A percentile compares a stretch with the other conserved stretches of the same genome.
These are phyloP conservation scores for Eugnorisma glareosa DNA, from an alignment of 2,888 invertebrate species.

Conservation along the genomic window DNA sequence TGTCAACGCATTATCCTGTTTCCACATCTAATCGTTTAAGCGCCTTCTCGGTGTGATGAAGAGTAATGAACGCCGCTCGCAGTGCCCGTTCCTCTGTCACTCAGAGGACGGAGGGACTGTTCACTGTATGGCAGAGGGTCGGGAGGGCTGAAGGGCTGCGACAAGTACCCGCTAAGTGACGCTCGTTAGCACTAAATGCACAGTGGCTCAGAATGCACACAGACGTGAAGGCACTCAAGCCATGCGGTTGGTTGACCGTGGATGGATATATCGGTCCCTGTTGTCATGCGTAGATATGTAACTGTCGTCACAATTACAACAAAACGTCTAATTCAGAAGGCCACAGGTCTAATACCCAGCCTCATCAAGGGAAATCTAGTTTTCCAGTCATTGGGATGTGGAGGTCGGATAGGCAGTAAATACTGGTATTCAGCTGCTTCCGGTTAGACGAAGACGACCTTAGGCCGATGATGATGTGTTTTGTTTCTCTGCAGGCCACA, in stretches of 20 bases:
- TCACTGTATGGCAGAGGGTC: slow-evolving; percentile 19
- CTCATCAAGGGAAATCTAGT: background rate
- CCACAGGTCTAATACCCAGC: background rate
- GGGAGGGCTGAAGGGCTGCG: background rate
- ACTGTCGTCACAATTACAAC: too few species aligned
- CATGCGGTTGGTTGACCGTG: too few species aligned
- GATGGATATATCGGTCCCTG: background rate
- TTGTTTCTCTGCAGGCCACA: background rate
- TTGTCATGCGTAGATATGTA: background rate
- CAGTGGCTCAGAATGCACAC: background rate
- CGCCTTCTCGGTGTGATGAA: slow-evolving; percentile 38
- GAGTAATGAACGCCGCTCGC: slow-evolving; percentile 48
- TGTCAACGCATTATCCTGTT: slow-evolving; percentile 6
- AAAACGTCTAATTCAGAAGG: background rate
- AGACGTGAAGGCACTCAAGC: background rate
- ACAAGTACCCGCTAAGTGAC: slow-evolving; percentile 33
- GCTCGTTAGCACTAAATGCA: slow-evolving; percentile 45
- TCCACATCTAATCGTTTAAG: slow-evolving; percentile 30
- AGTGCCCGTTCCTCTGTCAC: slow-evolving; percentile 21
- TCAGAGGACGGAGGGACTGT: slow-evolving; percentile 30
- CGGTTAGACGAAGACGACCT: background rate
- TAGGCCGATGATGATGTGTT: background rate
- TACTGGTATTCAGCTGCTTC: background rate
- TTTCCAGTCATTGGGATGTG: background rate
- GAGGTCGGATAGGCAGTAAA: background rate